Evolutionary conservation across 2,888 invertebrate genomes (phyloP).

Genomic region (Chromoteleia sp.): DNA sequence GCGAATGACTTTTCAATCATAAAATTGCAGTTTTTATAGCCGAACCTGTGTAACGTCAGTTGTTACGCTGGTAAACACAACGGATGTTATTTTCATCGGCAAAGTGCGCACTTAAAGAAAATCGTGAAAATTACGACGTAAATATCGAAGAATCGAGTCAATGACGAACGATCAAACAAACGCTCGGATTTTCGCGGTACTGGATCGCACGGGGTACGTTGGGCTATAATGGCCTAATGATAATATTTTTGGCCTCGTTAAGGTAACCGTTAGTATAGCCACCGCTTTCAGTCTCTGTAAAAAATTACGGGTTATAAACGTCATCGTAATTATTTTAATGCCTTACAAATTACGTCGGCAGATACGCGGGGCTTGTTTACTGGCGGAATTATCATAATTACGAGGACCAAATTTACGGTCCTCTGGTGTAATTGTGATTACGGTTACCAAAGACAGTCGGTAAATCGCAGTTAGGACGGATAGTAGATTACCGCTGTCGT

Average conservation of each 20-base stretch:
- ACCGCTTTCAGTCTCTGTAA: not conserved
- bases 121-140: slow-evolving; percentile 9
- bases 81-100: slow-evolving; percentile 36
- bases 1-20: slow-evolving; percentile 28
- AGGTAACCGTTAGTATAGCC: slow-evolving; percentile 2
- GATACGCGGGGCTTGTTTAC: slow-evolving; percentile 40
- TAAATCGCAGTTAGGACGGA: slow-evolving; percentile 22
- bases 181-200: slow-evolving; percentile 2
- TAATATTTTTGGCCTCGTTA: slow-evolving; percentile 32
- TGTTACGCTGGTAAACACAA: slow-evolving; percentile 9
- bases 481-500: slow-evolving; percentile 10
- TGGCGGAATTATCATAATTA: slow-evolving; percentile 57
- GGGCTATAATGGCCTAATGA: slow-evolving; percentile 1
- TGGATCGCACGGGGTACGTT: not conserved
- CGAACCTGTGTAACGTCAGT: slow-evolving; percentile 23
- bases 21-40: slow-evolving; percentile 31
- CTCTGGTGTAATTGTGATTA: slow-evolving; percentile 31
- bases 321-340: slow-evolving; percentile 41
- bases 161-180: slow-evolving; percentile 31
- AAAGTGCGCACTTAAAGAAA: slow-evolving; percentile 24
- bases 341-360: slow-evolving; percentile 22
- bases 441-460: slow-evolving; percentile 38
- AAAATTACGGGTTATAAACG: slow-evolving; percentile 38
- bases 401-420: slow-evolving; percentile 35
- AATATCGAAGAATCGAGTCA: slow-evolving; percentile 17